Evolutionary conservation across 92 coral and sea anemone genomes (phyloP).

Genomic region (Palythoa caribaeorum): DNA sequence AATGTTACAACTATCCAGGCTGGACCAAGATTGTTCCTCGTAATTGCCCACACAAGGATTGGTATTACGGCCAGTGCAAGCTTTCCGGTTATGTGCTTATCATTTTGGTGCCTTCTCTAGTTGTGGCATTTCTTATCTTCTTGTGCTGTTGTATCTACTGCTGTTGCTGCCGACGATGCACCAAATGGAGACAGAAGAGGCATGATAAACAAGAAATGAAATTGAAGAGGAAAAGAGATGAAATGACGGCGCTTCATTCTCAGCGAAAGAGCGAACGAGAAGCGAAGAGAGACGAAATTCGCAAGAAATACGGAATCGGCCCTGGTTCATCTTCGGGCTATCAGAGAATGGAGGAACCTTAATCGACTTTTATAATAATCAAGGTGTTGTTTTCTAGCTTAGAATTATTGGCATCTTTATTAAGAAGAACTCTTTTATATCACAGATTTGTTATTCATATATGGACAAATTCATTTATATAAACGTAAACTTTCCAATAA

Average conservation of each 20-base stretch:
- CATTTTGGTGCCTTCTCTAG: conserved; percentile 83
- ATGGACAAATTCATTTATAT: neutral
- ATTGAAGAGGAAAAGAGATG: conserved; percentile 86
- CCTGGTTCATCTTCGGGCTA: conserved; percentile 86
- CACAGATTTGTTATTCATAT: neutral
- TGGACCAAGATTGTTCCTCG: conserved; percentile 80
- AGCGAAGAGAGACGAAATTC: conserved; percentile 84
- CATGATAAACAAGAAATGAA: conserved; percentile 91
- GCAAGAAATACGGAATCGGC: conserved; percentile 94
- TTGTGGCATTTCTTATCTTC: conserved; percentile 78
- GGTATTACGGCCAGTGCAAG: conserved; percentile 89
- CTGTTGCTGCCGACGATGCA: conserved; percentile 95
- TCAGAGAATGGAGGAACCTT: conserved; percentile 80
- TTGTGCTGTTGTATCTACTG: conserved; percentile 95
- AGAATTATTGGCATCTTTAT: neutral
- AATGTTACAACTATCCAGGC: conserved; percentile 74
- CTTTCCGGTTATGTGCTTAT: conserved; percentile 85
- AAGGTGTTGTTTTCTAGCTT: conserved; percentile 1
- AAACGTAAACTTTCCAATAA: neutral
- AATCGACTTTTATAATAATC: neutral
- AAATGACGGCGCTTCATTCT: conserved; percentile 85
- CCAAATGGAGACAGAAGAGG: conserved; percentile 79
- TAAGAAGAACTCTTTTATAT: neutral
- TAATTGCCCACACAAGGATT: conserved; percentile 81
- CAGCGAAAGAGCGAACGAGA: conserved; percentile 91